A percentile compares a stretch with the other conserved stretches of the same genome.
These are phyloP conservation scores for Circaetus gallicus DNA, from an alignment of 2,113 vertebrate genomes.

Conservation along the genomic window DNA sequence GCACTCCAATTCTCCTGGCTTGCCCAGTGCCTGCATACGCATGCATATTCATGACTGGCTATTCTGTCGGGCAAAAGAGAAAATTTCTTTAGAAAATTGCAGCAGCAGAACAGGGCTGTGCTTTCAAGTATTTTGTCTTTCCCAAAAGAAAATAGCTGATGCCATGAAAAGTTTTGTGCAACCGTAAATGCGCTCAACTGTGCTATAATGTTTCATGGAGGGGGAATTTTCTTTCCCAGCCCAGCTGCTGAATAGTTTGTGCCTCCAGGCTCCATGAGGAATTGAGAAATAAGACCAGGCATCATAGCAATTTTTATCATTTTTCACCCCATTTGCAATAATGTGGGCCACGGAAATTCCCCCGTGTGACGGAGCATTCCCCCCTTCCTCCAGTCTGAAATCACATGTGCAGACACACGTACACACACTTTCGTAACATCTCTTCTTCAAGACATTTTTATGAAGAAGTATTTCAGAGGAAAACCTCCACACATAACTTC, in stretches of 20 bases:
- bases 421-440: not conserved
- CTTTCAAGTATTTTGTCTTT: slow-evolving; percentile 46
- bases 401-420: not conserved
- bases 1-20: not conserved
- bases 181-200: not conserved
- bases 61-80: slow-evolving; percentile 18
- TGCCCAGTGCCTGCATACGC: not conserved
- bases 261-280: slow-evolving; percentile 33
- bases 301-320: slow-evolving; percentile 36
- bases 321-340: slow-evolving; percentile 14
- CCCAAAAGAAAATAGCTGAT: slow-evolving; percentile 60
- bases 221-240: slow-evolving; percentile 47
- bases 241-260: slow-evolving; percentile 44
- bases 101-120: slow-evolving; percentile 7
- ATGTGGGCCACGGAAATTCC: not conserved
- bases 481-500: not conserved
- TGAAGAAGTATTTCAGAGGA: not conserved
- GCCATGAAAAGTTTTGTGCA: slow-evolving; percentile 48
- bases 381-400: not conserved
- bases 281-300: slow-evolving; percentile 26
- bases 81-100: slow-evolving; percentile 47
- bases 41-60: slow-evolving; percentile 52
- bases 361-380: not conserved
- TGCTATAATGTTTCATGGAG: slow-evolving; percentile 34
- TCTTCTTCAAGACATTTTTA: not conserved